Conservation (phyloP, 2,888 invertebrate species). For the Philonicus albiceps region DNA sequence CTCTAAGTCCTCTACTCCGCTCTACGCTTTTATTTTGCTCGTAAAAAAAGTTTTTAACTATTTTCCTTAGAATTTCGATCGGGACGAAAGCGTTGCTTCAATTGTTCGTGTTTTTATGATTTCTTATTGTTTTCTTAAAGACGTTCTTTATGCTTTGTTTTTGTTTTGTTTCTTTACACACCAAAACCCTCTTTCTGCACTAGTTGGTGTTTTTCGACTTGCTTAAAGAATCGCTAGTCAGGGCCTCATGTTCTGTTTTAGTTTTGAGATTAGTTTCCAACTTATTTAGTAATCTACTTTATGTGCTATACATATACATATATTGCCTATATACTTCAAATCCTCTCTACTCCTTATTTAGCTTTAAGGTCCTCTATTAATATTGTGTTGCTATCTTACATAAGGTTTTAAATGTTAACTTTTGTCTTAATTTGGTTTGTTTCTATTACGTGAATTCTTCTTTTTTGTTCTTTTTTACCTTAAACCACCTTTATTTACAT, state of each 20-base stretch:
- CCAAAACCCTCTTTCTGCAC: neutral
- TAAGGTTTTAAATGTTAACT: slow-evolving; percentile 51
- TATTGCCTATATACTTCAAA: neutral
- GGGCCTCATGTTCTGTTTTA: neutral
- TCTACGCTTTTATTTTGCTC: neutral
- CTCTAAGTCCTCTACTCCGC: neutral
- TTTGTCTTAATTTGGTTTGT: slow-evolving; percentile 45
- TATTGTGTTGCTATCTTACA: slow-evolving; percentile 39
- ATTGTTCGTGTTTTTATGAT: neutral
- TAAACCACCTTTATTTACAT: slow-evolving; percentile 5
- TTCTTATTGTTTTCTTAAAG: neutral
- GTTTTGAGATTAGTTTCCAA: neutral
- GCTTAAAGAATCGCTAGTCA: neutral
- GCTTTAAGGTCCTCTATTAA: neutral
- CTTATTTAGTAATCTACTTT: neutral
- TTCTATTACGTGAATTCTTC: neutral
- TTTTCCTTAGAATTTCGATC: neutral
- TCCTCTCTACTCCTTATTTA: neutral
- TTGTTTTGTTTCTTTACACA: too few relatives aligned
- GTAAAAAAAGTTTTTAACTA: neutral
- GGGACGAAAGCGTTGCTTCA: slow-evolving; percentile 19
- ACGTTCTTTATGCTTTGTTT: neutral
- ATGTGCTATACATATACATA: neutral
- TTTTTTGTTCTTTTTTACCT: too few relatives aligned
- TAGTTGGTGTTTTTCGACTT: neutral